Evolutionary conservation across 2,888 invertebrate genomes (phyloP).

Genomic region (Rhaphigaster nebulosa): DNA sequence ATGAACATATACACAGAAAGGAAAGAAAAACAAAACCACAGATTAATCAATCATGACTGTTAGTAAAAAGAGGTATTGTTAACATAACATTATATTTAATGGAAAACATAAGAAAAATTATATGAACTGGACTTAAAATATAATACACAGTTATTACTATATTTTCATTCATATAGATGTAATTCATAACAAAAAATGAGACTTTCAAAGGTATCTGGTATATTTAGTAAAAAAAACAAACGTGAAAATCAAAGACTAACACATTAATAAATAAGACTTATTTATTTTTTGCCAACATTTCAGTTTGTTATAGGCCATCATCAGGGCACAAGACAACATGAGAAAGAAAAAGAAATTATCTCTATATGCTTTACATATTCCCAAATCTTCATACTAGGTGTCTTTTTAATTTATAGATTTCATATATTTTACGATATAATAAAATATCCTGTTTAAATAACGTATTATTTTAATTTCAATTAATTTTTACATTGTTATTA

Average conservation of each 20-base stretch:
- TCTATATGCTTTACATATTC: no score
- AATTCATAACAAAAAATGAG: not conserved
- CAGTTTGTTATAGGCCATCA: no score
- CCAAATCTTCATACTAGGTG: no score
- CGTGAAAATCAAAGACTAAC: not conserved
- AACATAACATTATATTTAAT: conserved; percentile 20
- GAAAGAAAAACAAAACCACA: conserved; percentile 59
- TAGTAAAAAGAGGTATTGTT: conserved; percentile 30
- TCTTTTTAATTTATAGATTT: no score
- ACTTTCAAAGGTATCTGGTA: not conserved
- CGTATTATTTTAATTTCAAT: no score
- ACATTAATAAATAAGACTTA: no score
- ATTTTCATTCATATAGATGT: not conserved
- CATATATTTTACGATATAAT: no score
- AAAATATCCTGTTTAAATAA: no score
- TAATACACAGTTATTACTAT: not conserved
- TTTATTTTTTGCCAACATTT: no score
- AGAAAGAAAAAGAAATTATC: no score
- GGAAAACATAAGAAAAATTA: not conserved
- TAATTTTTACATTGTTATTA: no score
- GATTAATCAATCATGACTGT: conserved; percentile 50
- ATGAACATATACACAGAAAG: conserved; percentile 50
- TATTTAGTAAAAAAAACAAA: not conserved
- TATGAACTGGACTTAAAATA: conserved; percentile 12
- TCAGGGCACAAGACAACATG: no score